Evolutionary conservation across 64 coral and sea anemone genomes (phyloP), one percentile per base, ranked within the genome.

Genomic region (Montipora capricornis): DNA sequence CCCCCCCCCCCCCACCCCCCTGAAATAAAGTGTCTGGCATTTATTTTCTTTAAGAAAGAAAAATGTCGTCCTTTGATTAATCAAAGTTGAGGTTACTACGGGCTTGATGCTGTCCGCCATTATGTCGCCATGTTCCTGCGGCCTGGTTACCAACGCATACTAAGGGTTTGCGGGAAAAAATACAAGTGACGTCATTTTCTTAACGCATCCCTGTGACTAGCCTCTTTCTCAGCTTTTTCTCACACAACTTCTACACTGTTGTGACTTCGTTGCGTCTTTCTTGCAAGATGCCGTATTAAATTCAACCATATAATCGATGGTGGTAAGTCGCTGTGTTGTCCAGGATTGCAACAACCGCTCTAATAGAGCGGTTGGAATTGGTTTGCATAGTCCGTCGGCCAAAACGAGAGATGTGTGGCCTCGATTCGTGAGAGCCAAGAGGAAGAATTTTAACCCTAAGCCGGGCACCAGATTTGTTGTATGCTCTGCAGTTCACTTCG

Each of bases 271-370:
- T 69, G 67, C 13, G 12, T 16, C 67, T 4, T 69, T 69, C 67
- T 69, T 69, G 67, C 52, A 55, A 16, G 67, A 9, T 69, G 67
- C 67, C 67, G 13, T 6, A 69, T 29, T 69, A 69, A 69, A 69
- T 19, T 69, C 67, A 69, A 69, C 15, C 67, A 69, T 69, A 2
- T 20, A 69, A 16, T 69, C 67, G 67, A 69, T 69, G 67, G 67
- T 69, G 67, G 67, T 4, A 69, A 69, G 67, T 69, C 67, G n/a
- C 67, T 69, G 67, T 69, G 67, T 69, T 69, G 67, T 69, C 67
- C 67, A 69, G 5, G 67, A 69, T 69, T 69, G 13, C 67, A 69
- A 69, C 67, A 69, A 69, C 67, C 67, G 67, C 67, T 69, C 0
- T 69, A 69, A 69, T 69, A 10, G 13, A 69, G 67, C 67, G n/a